Evolutionary conservation across 1,140 invertebrate species (phyloP).

Genomic region (Hycleus cichorii): DNA sequence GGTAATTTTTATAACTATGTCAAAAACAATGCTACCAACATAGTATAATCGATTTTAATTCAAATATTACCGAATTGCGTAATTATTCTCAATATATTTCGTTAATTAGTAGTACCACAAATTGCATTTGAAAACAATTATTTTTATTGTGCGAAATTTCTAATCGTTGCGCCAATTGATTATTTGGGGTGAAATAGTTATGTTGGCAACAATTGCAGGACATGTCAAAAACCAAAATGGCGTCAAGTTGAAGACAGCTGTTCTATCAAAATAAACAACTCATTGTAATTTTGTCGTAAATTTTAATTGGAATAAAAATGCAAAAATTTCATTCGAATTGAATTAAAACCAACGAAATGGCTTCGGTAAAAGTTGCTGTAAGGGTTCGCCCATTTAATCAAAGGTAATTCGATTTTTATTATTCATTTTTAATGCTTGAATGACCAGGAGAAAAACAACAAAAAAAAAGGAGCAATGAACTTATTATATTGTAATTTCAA

Average conservation of each 20-base stretch:
- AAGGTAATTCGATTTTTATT: slow-evolving; percentile 49
- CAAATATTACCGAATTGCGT: no score
- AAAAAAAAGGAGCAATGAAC: slow-evolving; percentile 28
- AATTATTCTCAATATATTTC: no score
- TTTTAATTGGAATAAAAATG: background rate
- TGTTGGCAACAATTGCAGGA: no score
- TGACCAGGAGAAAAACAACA: slow-evolving; percentile 24
- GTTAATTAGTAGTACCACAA: no score
- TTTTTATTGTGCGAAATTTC: no score
- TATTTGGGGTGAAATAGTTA: no score
- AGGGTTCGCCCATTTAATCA: slow-evolving; percentile 74
- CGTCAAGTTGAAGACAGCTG: background rate
- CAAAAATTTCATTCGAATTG: background rate
- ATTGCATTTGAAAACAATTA: no score
- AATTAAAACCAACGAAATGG: slow-evolving; percentile 45
- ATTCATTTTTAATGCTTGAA: slow-evolving; percentile 21
- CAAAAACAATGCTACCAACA: no score
- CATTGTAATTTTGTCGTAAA: background rate
- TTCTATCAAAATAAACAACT: background rate
- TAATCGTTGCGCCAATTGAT: no score
- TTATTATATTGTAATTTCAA: slow-evolving; percentile 29
- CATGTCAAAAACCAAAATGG: slow-evolving; percentile 1
- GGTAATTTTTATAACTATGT: no score
- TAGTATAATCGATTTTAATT: no score
- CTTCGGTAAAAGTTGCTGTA: slow-evolving; percentile 74